Evolutionary conservation across 2,888 invertebrate genomes (phyloP).

Genomic region (Nebria brevicollis): DNA sequence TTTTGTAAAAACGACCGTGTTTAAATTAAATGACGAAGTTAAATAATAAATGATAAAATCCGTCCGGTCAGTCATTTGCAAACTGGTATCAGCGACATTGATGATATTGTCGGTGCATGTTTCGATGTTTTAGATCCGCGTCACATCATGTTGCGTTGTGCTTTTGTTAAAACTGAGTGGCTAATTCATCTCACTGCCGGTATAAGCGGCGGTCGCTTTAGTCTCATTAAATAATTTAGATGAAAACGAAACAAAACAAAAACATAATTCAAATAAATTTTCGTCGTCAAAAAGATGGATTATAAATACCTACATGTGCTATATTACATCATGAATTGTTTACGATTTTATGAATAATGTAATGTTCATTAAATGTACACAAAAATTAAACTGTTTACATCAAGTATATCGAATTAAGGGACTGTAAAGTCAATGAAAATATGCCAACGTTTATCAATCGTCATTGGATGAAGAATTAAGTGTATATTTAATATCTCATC

Average conservation of each 20-base stretch:
- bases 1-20: constrained; percentile 6
- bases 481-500: too few relatives aligned
- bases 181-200: constrained; percentile 40
- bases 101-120: constrained; percentile 10
- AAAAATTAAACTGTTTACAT: too few relatives aligned
- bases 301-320: constrained; percentile 25
- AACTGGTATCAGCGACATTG: constrained; percentile 9
- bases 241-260: constrained; percentile 30
- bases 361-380: neutral
- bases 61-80: neutral
- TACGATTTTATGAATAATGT: neutral
- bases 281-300: constrained; percentile 28
- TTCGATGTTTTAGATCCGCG: constrained; percentile 29
- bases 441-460: too few relatives aligned
- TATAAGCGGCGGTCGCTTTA: constrained; percentile 26
- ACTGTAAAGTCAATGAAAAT: too few relatives aligned
- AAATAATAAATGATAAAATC: constrained; percentile 30
- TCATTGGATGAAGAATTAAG: too few relatives aligned
- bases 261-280: constrained; percentile 26
- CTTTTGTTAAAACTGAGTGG: constrained; percentile 38
- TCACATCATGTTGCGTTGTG: constrained; percentile 33
- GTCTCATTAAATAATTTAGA: constrained; percentile 24
- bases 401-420: too few relatives aligned
- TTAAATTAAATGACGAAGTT: constrained; percentile 17
- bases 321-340: neutral